These are phyloP conservation scores for Ammodytes dubius DNA, from an alignment of 2,113 vertebrate species.

Conservation along the genomic window DNA sequence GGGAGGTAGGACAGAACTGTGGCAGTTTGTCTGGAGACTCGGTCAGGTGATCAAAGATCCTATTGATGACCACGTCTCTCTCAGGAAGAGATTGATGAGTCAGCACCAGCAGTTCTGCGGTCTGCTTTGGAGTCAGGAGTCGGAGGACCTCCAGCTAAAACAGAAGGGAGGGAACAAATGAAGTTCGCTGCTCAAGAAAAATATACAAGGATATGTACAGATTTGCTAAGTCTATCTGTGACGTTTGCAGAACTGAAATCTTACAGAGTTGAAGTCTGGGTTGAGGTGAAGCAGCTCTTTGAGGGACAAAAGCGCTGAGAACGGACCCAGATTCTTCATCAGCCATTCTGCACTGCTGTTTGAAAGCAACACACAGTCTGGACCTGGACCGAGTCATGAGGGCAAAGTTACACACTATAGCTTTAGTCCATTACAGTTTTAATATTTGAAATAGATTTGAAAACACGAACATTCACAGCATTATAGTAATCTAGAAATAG, in stretches of 20 bases:
- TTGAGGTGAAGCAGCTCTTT: slow-evolving; percentile 68
- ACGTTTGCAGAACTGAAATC: background rate
- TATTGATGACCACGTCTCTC: slow-evolving; percentile 63
- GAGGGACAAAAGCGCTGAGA: slow-evolving; percentile 57
- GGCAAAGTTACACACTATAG: background rate
- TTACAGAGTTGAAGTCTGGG: slow-evolving; percentile 61
- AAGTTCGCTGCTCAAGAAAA: background rate
- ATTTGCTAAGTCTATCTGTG: fast-evolving
- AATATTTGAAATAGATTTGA: no score
- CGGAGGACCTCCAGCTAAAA: slow-evolving; percentile 70
- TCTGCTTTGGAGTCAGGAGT: slow-evolving; percentile 66
- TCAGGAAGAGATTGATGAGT: slow-evolving; percentile 57
- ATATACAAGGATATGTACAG: no score
- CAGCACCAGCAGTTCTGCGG: slow-evolving; percentile 73
- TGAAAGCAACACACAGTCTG: slow-evolving; percentile 55
- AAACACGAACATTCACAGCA: no score
- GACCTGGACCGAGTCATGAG: slow-evolving; percentile 37
- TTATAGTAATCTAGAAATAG: no score
- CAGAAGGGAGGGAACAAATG: background rate
- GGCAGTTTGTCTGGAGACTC: slow-evolving; percentile 47
- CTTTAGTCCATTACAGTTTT: no score
- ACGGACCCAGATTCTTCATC: slow-evolving; percentile 68
- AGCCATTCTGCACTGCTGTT: slow-evolving; percentile 70
- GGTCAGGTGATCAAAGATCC: slow-evolving; percentile 74
- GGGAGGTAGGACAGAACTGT: slow-evolving; percentile 53